These are phyloP conservation scores for Carcina quercana DNA, from an alignment of 2,888 invertebrate species.

Conservation along the genomic window DNA sequence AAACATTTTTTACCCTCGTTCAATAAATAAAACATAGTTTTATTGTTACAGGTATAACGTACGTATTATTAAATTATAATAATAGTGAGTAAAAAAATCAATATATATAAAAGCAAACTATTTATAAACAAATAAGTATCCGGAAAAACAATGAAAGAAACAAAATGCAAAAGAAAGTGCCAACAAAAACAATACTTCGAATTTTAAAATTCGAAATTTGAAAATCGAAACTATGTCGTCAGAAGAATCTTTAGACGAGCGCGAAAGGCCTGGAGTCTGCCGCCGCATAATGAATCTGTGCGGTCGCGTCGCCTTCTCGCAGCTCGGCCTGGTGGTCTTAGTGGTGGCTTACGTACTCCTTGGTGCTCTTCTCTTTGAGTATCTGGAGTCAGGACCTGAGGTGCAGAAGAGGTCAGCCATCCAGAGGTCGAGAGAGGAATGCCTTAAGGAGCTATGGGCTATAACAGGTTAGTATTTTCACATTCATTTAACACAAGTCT, in stretches of 20 bases:
- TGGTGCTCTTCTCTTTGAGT: constrained; percentile 84
- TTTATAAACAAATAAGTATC: too few relatives aligned
- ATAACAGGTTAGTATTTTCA: constrained; percentile 77
- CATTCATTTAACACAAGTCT: too few relatives aligned
- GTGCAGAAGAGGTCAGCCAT: constrained; percentile 77
- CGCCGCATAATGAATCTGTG: constrained; percentile 41
- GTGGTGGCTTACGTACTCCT: constrained; percentile 84
- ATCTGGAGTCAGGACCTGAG: constrained; percentile 82
- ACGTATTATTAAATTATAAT: too few relatives aligned
- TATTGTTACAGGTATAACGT: too few relatives aligned
- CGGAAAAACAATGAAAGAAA: too few relatives aligned
- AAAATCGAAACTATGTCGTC: constrained; percentile 46
- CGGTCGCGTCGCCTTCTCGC: constrained; percentile 77
- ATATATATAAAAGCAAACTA: too few relatives aligned
- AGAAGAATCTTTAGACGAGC: constrained; percentile 61
- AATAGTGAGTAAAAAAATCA: too few relatives aligned
- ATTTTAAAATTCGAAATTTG: constrained; percentile 15
- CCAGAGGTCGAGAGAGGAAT: constrained; percentile 78
- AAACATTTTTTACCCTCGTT: too few relatives aligned
- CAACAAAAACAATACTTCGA: constrained; percentile 19
- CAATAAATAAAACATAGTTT: too few relatives aligned
- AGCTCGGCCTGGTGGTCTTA: constrained; percentile 80
- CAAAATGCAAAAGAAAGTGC: constrained; percentile 10
- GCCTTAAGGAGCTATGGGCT: constrained; percentile 83
- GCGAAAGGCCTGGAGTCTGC: constrained; percentile 30